phyloP scores from a whole-genome alignment of 2,888 invertebrate species.

The Cephus rjabovi region DNA sequence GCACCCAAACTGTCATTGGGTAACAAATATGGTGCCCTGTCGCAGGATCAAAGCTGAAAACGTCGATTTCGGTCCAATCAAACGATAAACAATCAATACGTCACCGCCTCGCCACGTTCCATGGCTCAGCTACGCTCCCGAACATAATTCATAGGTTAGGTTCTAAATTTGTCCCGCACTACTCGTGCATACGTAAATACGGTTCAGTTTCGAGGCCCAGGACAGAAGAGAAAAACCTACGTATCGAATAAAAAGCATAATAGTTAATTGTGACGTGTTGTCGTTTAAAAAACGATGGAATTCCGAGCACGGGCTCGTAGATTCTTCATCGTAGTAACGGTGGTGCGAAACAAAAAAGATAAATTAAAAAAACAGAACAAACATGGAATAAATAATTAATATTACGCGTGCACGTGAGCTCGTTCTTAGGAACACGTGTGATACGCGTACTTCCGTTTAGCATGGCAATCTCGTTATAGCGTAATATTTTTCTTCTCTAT shows the following conservation, averaged over 20 bases:
- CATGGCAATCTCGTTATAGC: neutral
- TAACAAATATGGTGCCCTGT: slow-evolving; percentile 75
- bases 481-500: neutral
- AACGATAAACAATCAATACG: slow-evolving; percentile 54
- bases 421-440: neutral
- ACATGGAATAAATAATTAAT: neutral
- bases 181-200: slow-evolving; percentile 1
- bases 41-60: slow-evolving; percentile 70
- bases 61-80: slow-evolving; percentile 41
- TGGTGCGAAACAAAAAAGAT: neutral
- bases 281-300: neutral
- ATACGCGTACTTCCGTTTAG: neutral
- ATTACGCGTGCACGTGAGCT: neutral
- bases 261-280: neutral
- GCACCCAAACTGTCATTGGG: slow-evolving; percentile 72
- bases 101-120: slow-evolving; percentile 61
- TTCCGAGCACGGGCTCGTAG: neutral
- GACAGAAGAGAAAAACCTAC: neutral
- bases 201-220: slow-evolving; percentile 1
- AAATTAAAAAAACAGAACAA: neutral
- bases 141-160: slow-evolving; percentile 50
- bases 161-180: slow-evolving; percentile 6
- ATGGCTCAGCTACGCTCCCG: slow-evolving; percentile 57
- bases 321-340: neutral
- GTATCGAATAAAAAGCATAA: neutral